Conservation (phyloP, 1,140 invertebrate species). For the Papilio polyxenes region DNA sequence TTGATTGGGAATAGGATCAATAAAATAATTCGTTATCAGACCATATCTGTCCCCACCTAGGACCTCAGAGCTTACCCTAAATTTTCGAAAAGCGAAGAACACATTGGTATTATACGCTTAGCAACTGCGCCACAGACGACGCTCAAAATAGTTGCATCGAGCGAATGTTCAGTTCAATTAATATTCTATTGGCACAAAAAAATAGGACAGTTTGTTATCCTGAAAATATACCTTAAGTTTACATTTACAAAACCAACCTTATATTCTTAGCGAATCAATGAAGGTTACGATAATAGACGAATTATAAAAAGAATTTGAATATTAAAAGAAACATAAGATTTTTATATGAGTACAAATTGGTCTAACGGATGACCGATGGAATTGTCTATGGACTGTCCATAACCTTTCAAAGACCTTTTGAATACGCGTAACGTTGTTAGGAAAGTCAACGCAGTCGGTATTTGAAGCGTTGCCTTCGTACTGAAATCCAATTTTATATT, state of each 20-base stretch:
- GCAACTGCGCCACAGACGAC: no score
- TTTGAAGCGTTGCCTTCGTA: conserved; percentile 48
- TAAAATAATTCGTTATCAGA: no score
- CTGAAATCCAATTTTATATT: conserved; percentile 71
- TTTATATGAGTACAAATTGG: background rate
- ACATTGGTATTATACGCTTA: no score
- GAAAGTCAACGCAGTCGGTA: conserved; percentile 34
- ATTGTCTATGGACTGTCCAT: no score
- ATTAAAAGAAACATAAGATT: background rate
- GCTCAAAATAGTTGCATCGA: background rate
- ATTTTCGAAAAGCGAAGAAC: no score
- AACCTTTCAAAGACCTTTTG: background rate
- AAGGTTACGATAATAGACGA: background rate
- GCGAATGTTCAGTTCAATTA: background rate
- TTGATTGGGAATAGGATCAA: no score
- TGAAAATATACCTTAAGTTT: background rate
- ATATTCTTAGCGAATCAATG: background rate
- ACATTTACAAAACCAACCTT: background rate
- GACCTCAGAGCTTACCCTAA: no score
- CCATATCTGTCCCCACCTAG: no score
- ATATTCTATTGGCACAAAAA: no score
- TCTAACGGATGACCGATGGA: background rate
- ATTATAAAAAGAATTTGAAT: background rate
- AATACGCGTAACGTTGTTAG: background rate
- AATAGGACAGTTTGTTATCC: no score